Evolutionary conservation across 92 coral and sea anemone species (phyloP).

Genomic region (Phenganax stokvisi): DNA sequence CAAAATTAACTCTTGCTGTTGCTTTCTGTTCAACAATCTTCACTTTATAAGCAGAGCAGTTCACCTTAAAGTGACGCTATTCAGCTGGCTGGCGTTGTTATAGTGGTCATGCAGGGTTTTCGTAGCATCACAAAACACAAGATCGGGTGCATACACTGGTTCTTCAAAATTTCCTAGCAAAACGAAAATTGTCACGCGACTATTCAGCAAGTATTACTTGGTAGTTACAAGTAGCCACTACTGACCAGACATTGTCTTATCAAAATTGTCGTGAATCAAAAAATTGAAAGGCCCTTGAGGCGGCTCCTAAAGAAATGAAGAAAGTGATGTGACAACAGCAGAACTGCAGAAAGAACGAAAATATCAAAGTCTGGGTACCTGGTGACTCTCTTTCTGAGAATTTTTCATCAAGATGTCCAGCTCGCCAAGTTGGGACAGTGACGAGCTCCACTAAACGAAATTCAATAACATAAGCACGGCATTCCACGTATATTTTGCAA

Average conservation of each 20-base stretch:
- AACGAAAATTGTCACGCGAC: background rate
- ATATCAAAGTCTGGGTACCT: slow-evolving; percentile 4
- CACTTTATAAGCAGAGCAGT: background rate
- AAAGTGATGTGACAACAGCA: background rate
- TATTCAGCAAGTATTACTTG: background rate
- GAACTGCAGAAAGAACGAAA: background rate
- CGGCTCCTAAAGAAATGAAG: slow-evolving; percentile 45
- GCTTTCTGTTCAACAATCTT: background rate
- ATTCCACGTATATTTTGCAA: background rate
- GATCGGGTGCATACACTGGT: slow-evolving; percentile 70
- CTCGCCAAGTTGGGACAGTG: slow-evolving; percentile 82
- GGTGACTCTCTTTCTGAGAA: slow-evolving; percentile 26
- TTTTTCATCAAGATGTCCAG: slow-evolving; percentile 75
- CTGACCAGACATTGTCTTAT: slow-evolving; percentile 79
- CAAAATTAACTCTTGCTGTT: no score
- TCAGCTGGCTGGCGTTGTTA: slow-evolving; percentile 68
- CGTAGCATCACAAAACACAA: slow-evolving; percentile 82
- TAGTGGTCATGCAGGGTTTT: slow-evolving; percentile 83
- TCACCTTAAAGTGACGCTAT: slow-evolving; percentile 71
- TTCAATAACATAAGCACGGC: background rate
- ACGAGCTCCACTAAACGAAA: slow-evolving; percentile 73
- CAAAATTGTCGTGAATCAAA: slow-evolving; percentile 74
- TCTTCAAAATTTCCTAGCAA: slow-evolving; percentile 67
- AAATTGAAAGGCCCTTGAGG: slow-evolving; percentile 69
- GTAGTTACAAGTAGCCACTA: background rate